Evolutionary conservation across 2,888 invertebrate species (phyloP), one percentile per base, ranked within the genome.

Genomic region (Gymnocheta viridis): DNA sequence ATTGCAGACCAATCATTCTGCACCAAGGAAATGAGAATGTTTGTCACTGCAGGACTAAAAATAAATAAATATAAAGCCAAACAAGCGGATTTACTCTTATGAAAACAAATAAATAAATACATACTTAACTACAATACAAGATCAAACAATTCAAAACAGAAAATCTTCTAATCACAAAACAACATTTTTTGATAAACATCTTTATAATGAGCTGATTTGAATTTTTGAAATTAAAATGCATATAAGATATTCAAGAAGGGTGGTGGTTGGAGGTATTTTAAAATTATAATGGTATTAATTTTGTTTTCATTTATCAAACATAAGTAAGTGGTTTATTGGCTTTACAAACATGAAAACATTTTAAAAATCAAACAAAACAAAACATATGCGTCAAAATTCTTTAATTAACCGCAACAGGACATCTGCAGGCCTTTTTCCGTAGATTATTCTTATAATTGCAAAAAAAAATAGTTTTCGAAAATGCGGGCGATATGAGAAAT

Each of bases 111-210:
- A 67, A 79, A 38, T 38, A 38, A 12, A 38, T 60, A 82, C 67
- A 60, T 73, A 5, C 62, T 49, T 49, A 51, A 58, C 56, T 17
- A 58, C 41, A 47, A 24, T 66, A 80, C 44, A 35, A 77, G 77
- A 69, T 69, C 77, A 77, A 77, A 77, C 44, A 60, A 60, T 22
- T 38, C 14, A 4, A 64, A 41, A 41, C 19, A 22, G 47, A 76
- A 66, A 60, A 69, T 41, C 49, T 51, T 78, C 12, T 66, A 58
- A 72, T 82, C 80, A 82, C 67, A 69, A 76, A 85, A 82, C 85
- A 86, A 86, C 86, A 87, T 86, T 84, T 80, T 47, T 27, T 70
- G 89, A 90, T 89, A 89, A 90, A 87, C 88, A 90, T 89, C 90
- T 90, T 85, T 73, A 87, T 89, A 89, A 90, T 89, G 88, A 88